These are phyloP conservation scores for Megaleporinus macrocephalus DNA, from an alignment of 2,113 vertebrate genomes.

Conservation along the genomic window DNA sequence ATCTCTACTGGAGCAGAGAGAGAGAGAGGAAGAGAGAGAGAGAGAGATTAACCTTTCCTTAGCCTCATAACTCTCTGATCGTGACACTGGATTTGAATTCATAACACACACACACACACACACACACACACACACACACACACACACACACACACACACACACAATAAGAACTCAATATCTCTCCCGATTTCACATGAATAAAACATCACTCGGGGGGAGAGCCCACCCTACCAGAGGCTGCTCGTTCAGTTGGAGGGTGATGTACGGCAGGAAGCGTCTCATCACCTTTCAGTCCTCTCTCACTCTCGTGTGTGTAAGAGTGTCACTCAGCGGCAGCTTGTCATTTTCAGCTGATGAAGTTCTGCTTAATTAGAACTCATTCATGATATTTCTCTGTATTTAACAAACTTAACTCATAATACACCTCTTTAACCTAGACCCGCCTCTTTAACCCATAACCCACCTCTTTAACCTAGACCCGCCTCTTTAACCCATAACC, in stretches of 20 bases:
- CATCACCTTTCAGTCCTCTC: neutral
- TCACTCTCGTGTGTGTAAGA: neutral
- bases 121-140: constrained; percentile 49
- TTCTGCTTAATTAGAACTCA: too few relatives aligned
- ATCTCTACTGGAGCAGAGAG: too few relatives aligned
- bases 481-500: too few relatives aligned
- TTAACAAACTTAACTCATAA: too few relatives aligned
- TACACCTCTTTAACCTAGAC: too few relatives aligned
- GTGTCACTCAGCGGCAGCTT: neutral
- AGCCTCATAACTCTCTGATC: constrained; percentile 45
- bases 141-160: constrained; percentile 41
- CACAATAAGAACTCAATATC: constrained; percentile 36
- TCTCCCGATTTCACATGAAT: constrained; percentile 38
- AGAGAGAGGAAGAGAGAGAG: too few relatives aligned
- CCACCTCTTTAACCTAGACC: too few relatives aligned
- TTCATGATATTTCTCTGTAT: too few relatives aligned
- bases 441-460: too few relatives aligned
- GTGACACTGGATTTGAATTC: constrained; percentile 40
- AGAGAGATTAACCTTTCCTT: neutral
- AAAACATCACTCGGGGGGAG: constrained; percentile 43
- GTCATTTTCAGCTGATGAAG: too few relatives aligned
- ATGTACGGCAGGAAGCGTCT: constrained; percentile 1
- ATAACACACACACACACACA: constrained; percentile 48
- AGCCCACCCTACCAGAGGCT: constrained; percentile 2
- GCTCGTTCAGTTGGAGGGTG: constrained; percentile 24